Conservation (phyloP, 2,888 invertebrate genomes). For the Eucera pruinosa region DNA sequence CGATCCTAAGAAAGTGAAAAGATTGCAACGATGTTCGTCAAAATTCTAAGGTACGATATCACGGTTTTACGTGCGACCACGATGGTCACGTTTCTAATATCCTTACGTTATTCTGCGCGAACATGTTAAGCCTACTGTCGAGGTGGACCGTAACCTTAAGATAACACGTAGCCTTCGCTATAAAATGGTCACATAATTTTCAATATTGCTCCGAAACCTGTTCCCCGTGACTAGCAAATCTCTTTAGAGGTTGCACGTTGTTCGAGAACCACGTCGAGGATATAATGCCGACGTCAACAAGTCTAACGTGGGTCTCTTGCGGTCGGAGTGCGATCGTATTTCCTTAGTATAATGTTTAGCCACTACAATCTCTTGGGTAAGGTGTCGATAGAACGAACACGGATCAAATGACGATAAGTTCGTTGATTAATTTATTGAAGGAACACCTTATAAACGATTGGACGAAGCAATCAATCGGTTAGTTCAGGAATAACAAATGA, state of each 20-base stretch:
- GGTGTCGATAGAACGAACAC: neutral
- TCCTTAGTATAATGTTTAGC: constrained; percentile 60
- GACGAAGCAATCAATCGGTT: neutral
- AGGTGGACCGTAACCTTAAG: neutral
- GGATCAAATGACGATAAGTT: constrained; percentile 27
- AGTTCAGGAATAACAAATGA: neutral
- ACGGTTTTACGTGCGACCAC: neutral
- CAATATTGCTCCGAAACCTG: constrained; percentile 56
- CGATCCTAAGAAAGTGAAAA: too few species aligned
- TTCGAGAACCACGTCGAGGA: constrained; percentile 56
- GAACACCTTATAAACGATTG: neutral
- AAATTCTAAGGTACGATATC: neutral
- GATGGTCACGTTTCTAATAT: neutral
- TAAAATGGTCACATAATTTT: constrained; percentile 69
- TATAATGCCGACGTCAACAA: constrained; percentile 72
- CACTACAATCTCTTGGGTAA: neutral
- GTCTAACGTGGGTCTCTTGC: constrained; percentile 72
- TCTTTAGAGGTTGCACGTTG: constrained; percentile 12
- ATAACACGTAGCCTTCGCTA: constrained; percentile 1
- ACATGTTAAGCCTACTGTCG: neutral
- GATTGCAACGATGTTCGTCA: neutral
- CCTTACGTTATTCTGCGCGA: too few species aligned
- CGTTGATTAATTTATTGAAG: constrained; percentile 13
- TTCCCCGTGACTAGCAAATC: constrained; percentile 34
- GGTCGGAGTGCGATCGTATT: constrained; percentile 73